Evolutionary conservation across 1,140 invertebrate genomes (phyloP), one percentile per base, ranked within the genome.

Genomic region (Lepidurus packardi): DNA sequence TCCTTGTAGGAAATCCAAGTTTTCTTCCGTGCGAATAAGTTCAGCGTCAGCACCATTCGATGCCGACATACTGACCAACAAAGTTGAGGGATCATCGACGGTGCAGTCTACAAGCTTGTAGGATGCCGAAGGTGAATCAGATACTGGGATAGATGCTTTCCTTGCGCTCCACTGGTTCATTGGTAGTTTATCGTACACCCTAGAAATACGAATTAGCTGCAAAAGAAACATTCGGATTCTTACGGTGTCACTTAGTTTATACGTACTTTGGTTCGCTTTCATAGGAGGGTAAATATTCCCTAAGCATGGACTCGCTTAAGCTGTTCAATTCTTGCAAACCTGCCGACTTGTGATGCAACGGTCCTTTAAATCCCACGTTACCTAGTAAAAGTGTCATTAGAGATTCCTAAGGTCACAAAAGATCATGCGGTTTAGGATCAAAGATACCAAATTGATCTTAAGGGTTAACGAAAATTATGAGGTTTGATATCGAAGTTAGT

Each of bases 291-390:
- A 65, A 65, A 65, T 65, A 65, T 16, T 65, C 53, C 13, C 53
- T 65, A 16, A 65, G 53, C 13, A 65, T 21, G 16, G 53, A 65
- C 21, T 65, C 53, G 53, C 53, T 65, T 65, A 65, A 65, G 21
- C 53, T 65, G 53, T 65, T n/a, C 53, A 65, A 8, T 65, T 65
- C 53, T 65, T 65, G 53, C 53, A 65, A 65, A 21, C 53, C 53
- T 9, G 53, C 53, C 16, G 53, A 65, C 53, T 65, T 65, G 53
- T 11, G 21, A 16, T 13, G 53, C 53, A 3, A 7, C 53, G 0
- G 16, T 7, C 53, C 53, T 21, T 16, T 65, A 4, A n/a, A 21
- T n/a, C 53, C 53, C 10, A 16, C 13, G 53, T 65, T 65, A 65
- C n/a, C 53, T 11, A 65, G 10, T 13, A 65, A 65, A n/a, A n/a